Conservation (phyloP, 2,113 vertebrate genomes). For the Cryptotis parvus region DNA sequence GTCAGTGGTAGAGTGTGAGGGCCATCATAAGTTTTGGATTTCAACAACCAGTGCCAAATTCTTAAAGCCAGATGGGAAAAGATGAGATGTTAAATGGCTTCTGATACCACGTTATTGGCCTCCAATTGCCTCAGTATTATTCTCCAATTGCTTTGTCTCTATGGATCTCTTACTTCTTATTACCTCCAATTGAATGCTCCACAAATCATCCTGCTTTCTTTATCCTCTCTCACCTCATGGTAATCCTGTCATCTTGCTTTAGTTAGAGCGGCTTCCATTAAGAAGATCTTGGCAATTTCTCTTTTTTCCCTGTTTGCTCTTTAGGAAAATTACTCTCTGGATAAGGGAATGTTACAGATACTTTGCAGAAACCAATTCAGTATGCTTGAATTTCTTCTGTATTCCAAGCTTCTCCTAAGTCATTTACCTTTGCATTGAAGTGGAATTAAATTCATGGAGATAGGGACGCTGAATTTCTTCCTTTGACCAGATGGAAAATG, state of each 20-base stretch:
- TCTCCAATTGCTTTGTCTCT: slow-evolving; percentile 63
- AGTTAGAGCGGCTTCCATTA: slow-evolving; percentile 73
- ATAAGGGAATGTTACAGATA: slow-evolving; percentile 27
- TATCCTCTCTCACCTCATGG: slow-evolving; percentile 61
- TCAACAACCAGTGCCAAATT: slow-evolving; percentile 57
- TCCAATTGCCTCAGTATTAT: slow-evolving; percentile 23
- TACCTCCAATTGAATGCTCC: slow-evolving; percentile 15
- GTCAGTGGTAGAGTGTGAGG: slow-evolving; percentile 45
- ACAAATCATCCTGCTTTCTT: slow-evolving; percentile 63
- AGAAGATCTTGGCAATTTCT: slow-evolving; percentile 55
- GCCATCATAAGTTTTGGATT: slow-evolving; percentile 60
- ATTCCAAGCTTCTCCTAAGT: slow-evolving; percentile 62
- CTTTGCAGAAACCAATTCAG: slow-evolving; percentile 18
- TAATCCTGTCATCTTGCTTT: slow-evolving; percentile 72
- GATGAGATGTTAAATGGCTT: slow-evolving; percentile 51
- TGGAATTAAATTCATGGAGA: slow-evolving; percentile 72
- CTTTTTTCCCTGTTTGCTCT: slow-evolving; percentile 51
- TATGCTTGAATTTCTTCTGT: slow-evolving; percentile 68
- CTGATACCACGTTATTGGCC: slow-evolving; percentile 56
- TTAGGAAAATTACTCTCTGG: slow-evolving; percentile 56
- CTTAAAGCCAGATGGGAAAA: slow-evolving; percentile 65
- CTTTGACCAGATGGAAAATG: slow-evolving; percentile 82
- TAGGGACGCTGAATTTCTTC: slow-evolving; percentile 72
- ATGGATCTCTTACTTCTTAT: slow-evolving; percentile 62
- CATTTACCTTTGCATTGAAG: slow-evolving; percentile 70